Conservation (phyloP, 2,888 invertebrate genomes). For the Gerosis bhagava region DNA sequence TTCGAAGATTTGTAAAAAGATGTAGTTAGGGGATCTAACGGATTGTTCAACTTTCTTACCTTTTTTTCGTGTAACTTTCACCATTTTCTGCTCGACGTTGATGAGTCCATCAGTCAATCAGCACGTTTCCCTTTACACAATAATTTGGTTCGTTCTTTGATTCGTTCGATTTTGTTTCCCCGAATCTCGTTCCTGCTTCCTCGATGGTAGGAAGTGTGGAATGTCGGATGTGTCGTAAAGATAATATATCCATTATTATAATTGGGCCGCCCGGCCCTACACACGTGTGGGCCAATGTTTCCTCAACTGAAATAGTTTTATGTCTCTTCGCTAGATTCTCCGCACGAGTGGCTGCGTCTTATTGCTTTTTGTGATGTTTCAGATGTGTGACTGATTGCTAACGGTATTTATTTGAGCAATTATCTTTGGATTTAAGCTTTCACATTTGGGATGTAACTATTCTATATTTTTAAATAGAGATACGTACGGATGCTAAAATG, state of each 20-base stretch:
- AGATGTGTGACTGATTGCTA: neutral
- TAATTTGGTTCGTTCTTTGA: neutral
- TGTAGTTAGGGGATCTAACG: too few relatives aligned
- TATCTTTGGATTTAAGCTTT: too few relatives aligned
- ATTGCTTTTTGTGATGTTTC: neutral
- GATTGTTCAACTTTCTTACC: too few relatives aligned
- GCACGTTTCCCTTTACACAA: neutral
- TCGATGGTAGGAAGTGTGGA: constrained; percentile 32
- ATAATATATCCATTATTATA: constrained; percentile 74
- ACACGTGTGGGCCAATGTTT: constrained; percentile 45
- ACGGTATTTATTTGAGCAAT: too few relatives aligned
- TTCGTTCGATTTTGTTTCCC: constrained; percentile 5
- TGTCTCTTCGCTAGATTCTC: constrained; percentile 30
- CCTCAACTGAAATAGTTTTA: constrained; percentile 49
- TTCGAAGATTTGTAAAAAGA: too few relatives aligned
- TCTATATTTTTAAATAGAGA: too few relatives aligned
- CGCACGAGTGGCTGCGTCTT: neutral
- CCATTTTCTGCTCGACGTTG: too few relatives aligned
- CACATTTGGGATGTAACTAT: too few relatives aligned
- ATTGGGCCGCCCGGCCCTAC: constrained; percentile 55
- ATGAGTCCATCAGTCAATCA: neutral
- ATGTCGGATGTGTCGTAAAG: constrained; percentile 62
- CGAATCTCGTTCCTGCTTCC: constrained; percentile 10
- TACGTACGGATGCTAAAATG: too few relatives aligned
- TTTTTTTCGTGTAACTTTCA: too few relatives aligned